A percentile compares a stretch with the other conserved stretches of the same genome.
Conservation (phyloP, 2,797 vertebrate species). For the Cossypha heuglini region DNA sequence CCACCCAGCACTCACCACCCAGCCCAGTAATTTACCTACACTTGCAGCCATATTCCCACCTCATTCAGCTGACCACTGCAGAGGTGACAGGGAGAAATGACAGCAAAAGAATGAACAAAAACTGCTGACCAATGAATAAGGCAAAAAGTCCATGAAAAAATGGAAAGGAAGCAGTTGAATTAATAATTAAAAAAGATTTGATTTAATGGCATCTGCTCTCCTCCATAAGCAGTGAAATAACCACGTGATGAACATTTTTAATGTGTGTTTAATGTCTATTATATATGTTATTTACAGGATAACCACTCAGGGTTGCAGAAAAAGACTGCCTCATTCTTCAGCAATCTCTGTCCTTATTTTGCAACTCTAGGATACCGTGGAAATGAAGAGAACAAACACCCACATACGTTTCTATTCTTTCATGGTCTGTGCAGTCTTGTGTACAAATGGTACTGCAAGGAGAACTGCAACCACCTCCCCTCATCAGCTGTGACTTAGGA, state of each 20-base stretch:
- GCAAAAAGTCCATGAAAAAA: background rate
- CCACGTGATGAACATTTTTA: background rate
- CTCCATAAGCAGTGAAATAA: background rate
- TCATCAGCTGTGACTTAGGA: background rate
- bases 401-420: constrained; percentile 16
- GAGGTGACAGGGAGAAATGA: background rate
- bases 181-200: background rate
- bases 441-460: background rate
- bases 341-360: constrained; percentile 17
- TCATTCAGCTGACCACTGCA: background rate
- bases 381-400: constrained; percentile 39
- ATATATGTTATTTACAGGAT: background rate
- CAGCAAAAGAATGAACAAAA: background rate
- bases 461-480: background rate
- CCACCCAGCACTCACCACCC: background rate
- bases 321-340: background rate
- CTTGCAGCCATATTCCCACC: background rate
- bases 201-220: background rate
- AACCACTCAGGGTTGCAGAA: background rate
- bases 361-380: background rate
- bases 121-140: background rate
- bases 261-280: background rate
- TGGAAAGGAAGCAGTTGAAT: background rate
- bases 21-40: constrained; percentile 4
- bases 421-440: background rate